Evolutionary conservation across 2,113 vertebrate species (phyloP).

Genomic region (Hippocampus guttulatus): DNA sequence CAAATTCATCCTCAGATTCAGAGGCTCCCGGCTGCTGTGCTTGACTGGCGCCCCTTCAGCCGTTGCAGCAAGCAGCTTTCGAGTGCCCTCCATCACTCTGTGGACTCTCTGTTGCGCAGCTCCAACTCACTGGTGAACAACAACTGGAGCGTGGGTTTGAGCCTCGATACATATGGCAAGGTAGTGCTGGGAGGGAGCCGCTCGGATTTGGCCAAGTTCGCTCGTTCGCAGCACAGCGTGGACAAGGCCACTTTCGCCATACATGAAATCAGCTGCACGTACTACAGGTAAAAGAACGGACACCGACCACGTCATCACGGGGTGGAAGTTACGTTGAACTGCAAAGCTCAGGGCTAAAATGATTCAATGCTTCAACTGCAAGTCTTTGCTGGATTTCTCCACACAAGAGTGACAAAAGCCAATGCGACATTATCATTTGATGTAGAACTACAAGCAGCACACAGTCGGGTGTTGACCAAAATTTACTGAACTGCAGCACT

Average conservation of each 20-base stretch:
- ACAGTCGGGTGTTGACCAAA: too few species aligned
- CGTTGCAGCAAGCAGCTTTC: slow-evolving; percentile 71
- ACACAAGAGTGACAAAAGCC: not conserved
- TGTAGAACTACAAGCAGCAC: too few species aligned
- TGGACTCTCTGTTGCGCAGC: slow-evolving; percentile 67
- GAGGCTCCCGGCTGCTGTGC: slow-evolving; percentile 62
- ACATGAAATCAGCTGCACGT: slow-evolving; percentile 72
- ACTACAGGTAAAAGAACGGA: slow-evolving; percentile 65
- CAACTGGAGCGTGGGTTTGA: slow-evolving; percentile 67
- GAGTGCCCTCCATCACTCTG: slow-evolving; percentile 70
- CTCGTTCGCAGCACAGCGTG: slow-evolving; percentile 63
- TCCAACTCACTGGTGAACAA: slow-evolving; percentile 65
- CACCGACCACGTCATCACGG: not conserved
- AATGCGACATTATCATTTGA: not conserved
- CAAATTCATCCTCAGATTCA: slow-evolving; percentile 46
- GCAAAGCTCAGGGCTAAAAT: not conserved
- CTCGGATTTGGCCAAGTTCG: slow-evolving; percentile 72
- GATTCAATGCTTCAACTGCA: not conserved
- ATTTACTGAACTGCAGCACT: too few species aligned
- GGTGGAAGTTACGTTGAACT: not conserved
- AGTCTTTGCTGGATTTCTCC: not conserved
- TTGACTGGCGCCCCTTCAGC: slow-evolving; percentile 71
- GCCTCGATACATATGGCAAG: slow-evolving; percentile 49
- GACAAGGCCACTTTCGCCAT: slow-evolving; percentile 73
- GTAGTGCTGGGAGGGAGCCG: slow-evolving; percentile 65